Evolutionary conservation across 2,888 invertebrate genomes (phyloP).

Genomic region (Aquatica leii): DNA sequence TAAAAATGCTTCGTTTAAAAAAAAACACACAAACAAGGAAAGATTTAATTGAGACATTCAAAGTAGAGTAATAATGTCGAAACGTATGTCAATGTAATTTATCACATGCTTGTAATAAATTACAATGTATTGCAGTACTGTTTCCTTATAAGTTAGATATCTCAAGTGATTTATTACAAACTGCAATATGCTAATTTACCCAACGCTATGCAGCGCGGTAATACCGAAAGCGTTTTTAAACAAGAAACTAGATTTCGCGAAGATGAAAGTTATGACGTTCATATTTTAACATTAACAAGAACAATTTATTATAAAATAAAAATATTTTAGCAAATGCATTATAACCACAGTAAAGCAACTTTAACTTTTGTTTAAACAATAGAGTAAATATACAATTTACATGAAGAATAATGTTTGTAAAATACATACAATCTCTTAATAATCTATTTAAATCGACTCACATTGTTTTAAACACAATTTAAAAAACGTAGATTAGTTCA

Average conservation of each 20-base stretch:
- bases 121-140: constrained; percentile 22
- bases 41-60: constrained; percentile 26
- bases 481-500: no score
- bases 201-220: constrained; percentile 22
- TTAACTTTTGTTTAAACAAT: no score
- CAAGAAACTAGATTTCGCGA: neutral
- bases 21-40: constrained; percentile 18
- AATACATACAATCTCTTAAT: no score
- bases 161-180: constrained; percentile 26
- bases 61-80: constrained; percentile 26
- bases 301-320: no score
- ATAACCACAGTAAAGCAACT: no score
- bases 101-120: constrained; percentile 27
- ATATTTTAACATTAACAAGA: no score
- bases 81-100: constrained; percentile 23
- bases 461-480: no score
- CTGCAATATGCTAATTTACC: constrained; percentile 27
- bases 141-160: constrained; percentile 32
- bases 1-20: constrained; percentile 15
- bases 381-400: no score
- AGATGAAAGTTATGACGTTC: no score
- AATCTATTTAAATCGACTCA: no score
- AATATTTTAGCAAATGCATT: no score
- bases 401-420: no score
- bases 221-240: constrained; percentile 9